phyloP scores from a whole-genome alignment of 2,113 vertebrate species.

The Australoheros scitulus region DNA sequence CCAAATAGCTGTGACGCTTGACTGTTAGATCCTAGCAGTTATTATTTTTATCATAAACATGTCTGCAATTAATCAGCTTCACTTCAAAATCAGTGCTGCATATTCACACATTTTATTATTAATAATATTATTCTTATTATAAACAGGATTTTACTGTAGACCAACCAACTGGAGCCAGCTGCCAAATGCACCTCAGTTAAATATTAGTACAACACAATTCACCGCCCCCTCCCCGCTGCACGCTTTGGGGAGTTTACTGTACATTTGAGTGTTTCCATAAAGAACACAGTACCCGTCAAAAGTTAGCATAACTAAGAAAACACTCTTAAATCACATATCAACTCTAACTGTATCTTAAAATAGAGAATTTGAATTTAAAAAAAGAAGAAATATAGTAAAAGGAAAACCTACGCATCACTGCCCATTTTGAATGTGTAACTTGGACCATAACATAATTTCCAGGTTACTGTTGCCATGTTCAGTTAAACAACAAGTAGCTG shows the following conservation, averaged over 20 bases:
- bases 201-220: neutral
- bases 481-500: too few relatives aligned
- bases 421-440: neutral
- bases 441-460: neutral
- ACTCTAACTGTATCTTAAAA: neutral
- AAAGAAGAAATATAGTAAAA: neutral
- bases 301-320: neutral
- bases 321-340: neutral
- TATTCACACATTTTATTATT: constrained; percentile 13
- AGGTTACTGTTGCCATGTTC: too few relatives aligned
- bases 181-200: neutral
- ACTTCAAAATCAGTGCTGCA: neutral
- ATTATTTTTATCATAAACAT: constrained; percentile 18
- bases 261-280: neutral
- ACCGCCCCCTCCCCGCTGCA: too few relatives aligned
- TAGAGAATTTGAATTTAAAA: neutral
- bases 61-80: constrained; percentile 29
- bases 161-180: neutral
- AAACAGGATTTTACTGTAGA: constrained; percentile 14
- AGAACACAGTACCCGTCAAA: too few relatives aligned
- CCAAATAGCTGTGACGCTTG: constrained; percentile 60
- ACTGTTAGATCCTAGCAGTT: constrained; percentile 28
- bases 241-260: neutral
- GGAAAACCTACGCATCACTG: neutral
- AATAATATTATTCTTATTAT: neutral